Evolutionary conservation across 1,140 invertebrate genomes (phyloP), one percentile per base, ranked within the genome.

Genomic region (Rhyzopertha dominica): DNA sequence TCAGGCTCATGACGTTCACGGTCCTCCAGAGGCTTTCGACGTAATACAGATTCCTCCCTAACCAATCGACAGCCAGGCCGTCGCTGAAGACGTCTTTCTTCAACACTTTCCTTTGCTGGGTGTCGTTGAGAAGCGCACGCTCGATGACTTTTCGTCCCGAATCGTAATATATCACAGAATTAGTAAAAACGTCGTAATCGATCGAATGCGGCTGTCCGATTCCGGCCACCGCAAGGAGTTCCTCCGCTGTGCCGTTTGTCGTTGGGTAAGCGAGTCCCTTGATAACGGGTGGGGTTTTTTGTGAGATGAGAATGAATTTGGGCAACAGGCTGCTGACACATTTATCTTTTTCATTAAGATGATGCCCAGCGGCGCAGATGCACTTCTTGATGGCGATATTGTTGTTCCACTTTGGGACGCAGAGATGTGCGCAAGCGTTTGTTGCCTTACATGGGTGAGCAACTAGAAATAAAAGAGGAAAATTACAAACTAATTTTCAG

Each of bases 41-140:
- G 85, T 86, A 93, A 70, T 90, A 94, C 20, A 93, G 56, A 64
- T 90, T 89, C 22, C 79, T 71, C 29, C 79, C 77, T 59, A 87
- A 77, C 83, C 84, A 88, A 66, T 92, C 88, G 24, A 88, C 74
- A 26, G 84, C 82, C 24, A 88, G 58, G 25, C 85, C 81, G 68
- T 82, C 77, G 68, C 79, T 81, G 55, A 73, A 79, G 0, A 90
- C 69, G 43, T 81, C 78, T 12, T 52, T 50, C 24, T 58, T 25
- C 5, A 62, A 25, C n/a, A 59, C 17, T 18, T 40, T 43, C 10
- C 28, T 34, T 12, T 50, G 51, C 3, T 54, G 51, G 3, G 48
- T 49, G 13, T 55, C 53, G 23, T 55, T 54, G 4, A 64, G 51
- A 16, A 30, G 32, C 5, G 54, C 49, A n/a, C 30, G 55, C 32